These are phyloP conservation scores for Zoanthus solanderi DNA, from an alignment of 92 coral and sea anemone species.

Conservation along the genomic window DNA sequence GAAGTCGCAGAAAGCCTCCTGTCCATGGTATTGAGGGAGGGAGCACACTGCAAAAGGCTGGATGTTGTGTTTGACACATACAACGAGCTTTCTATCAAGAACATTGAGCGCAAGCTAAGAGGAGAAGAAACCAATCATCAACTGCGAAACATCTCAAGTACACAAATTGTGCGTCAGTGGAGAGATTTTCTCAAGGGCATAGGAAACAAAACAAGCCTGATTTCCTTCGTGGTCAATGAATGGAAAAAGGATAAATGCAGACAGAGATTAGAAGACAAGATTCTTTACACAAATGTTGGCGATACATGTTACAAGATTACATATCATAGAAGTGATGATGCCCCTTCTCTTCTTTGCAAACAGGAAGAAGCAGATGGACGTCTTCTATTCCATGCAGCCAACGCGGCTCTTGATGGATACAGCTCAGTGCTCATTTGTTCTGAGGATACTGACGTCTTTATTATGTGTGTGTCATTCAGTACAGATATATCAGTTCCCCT, in stretches of 20 bases:
- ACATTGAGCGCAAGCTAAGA: slow-evolving; percentile 45
- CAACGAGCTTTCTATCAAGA: slow-evolving; percentile 63
- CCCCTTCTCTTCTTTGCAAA: slow-evolving; percentile 26
- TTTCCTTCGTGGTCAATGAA: slow-evolving; percentile 54
- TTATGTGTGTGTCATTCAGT: slow-evolving; percentile 42
- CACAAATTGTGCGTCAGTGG: slow-evolving; percentile 61
- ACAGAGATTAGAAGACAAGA: slow-evolving; percentile 42
- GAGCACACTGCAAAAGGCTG: slow-evolving; percentile 48
- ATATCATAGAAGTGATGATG: slow-evolving; percentile 47
- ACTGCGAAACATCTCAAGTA: slow-evolving; percentile 57
- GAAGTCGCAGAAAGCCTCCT: slow-evolving; percentile 51
- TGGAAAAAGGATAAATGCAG: slow-evolving; percentile 51
- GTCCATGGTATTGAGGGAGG: slow-evolving; percentile 55
- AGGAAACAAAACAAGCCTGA: slow-evolving; percentile 51
- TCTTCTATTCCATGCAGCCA: slow-evolving; percentile 58
- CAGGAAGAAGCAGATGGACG: slow-evolving; percentile 72
- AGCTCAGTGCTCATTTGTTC: slow-evolving; percentile 44
- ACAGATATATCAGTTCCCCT: slow-evolving; percentile 37
- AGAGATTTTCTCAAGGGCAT: slow-evolving; percentile 45
- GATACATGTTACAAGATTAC: slow-evolving; percentile 45
- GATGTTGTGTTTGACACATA: slow-evolving; percentile 65
- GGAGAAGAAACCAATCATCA: slow-evolving; percentile 61
- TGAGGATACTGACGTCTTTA: slow-evolving; percentile 62
- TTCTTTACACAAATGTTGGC: slow-evolving; percentile 36
- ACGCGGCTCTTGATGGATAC: slow-evolving; percentile 52